phyloP scores from a whole-genome alignment of 2,113 vertebrate genomes.

The Sinocyclocheilus rhinocerous region DNA sequence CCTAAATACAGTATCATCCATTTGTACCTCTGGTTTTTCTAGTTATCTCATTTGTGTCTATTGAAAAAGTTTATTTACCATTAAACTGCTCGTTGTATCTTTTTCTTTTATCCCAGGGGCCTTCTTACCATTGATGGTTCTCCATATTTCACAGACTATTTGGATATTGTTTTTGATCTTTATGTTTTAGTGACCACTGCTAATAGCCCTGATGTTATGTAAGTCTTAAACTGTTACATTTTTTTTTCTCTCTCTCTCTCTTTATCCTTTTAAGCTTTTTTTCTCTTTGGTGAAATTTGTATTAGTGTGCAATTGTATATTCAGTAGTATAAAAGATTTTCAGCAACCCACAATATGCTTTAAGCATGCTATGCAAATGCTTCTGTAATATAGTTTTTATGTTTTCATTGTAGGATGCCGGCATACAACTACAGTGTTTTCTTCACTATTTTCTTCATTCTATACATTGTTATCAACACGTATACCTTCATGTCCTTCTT shows the following conservation, averaged over 20 bases:
- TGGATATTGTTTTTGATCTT: conserved; percentile 86
- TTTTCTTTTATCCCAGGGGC: conserved; percentile 71
- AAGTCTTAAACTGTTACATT: conserved; percentile 53
- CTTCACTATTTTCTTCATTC: conserved; percentile 88
- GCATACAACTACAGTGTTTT: conserved; percentile 83
- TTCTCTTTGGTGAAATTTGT: neutral
- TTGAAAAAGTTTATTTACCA: neutral
- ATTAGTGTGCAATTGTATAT: neutral
- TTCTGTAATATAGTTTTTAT: neutral
- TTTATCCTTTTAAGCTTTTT: neutral
- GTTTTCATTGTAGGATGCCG: conserved; percentile 83
- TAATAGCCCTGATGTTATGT: conserved; percentile 95
- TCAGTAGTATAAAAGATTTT: neutral
- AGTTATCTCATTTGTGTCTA: neutral
- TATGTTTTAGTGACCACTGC: conserved; percentile 93
- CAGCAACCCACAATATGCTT: neutral
- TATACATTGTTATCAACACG: conserved; percentile 90
- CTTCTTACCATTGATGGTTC: conserved; percentile 79
- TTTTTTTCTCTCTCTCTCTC: neutral
- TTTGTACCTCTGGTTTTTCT: neutral
- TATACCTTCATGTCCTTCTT: conserved; percentile 98
- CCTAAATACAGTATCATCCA: neutral
- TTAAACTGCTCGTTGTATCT: neutral
- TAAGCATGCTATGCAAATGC: neutral
- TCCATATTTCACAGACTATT: conserved; percentile 86